Conservation (phyloP, 2,888 invertebrate species). For the Polylopha cassiicola region DNA sequence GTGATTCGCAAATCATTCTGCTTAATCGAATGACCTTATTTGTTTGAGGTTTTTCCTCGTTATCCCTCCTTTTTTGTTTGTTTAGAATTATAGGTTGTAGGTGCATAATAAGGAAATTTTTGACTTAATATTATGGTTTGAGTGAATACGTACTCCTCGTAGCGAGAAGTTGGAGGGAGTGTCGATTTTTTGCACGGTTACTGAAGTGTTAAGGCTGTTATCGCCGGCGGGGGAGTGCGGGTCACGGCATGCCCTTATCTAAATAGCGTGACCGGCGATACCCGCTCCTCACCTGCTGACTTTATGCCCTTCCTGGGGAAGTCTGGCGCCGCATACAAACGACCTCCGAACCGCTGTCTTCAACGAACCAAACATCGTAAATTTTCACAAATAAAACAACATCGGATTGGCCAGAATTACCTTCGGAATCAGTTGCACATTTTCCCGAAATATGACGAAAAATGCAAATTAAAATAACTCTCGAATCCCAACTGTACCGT, state of each 20-base stretch:
- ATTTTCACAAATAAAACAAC: slow-evolving; percentile 44
- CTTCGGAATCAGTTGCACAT: slow-evolving; percentile 48
- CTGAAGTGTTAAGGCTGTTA: slow-evolving; percentile 35
- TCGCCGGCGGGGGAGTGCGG: slow-evolving; percentile 50
- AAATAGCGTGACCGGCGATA: slow-evolving; percentile 71
- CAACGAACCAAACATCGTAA: slow-evolving; percentile 52
- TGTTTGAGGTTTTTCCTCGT: slow-evolving; percentile 52
- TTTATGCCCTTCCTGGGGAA: slow-evolving; percentile 68
- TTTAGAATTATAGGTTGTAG: too few relatives aligned
- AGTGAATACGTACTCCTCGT: too few relatives aligned
- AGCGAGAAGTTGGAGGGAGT: too few relatives aligned
- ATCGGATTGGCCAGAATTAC: slow-evolving; percentile 27
- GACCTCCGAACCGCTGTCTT: slow-evolving; percentile 49
- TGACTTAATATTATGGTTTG: too few relatives aligned
- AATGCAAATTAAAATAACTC: slow-evolving; percentile 76
- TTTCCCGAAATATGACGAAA: slow-evolving; percentile 57
- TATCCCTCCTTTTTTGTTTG: slow-evolving; percentile 29
- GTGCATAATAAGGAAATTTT: too few relatives aligned
- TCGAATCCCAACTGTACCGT: slow-evolving; percentile 75
- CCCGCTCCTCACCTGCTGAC: slow-evolving; percentile 64
- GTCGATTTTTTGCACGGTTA: slow-evolving; percentile 14
- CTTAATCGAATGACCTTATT: slow-evolving; percentile 70
- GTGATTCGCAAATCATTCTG: slow-evolving; percentile 72
- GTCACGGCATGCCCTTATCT: slow-evolving; percentile 68
- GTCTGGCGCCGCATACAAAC: slow-evolving; percentile 63